A percentile compares a stretch with the other conserved stretches of the same genome.
Evolutionary conservation across 2,888 invertebrate genomes (phyloP).

Genomic region (Dione juno): DNA sequence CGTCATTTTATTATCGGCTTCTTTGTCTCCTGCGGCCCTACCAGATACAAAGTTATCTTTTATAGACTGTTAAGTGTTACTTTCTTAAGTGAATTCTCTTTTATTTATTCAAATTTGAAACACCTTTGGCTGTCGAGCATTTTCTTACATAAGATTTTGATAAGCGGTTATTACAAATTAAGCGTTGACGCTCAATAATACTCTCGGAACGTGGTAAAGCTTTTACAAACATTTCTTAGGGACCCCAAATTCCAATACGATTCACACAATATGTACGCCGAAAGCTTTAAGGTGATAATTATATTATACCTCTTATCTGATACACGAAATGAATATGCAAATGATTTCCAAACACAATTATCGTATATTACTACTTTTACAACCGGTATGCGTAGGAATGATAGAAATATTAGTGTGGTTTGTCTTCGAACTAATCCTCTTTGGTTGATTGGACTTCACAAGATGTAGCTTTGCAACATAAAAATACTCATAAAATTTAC

Average conservation of each 20-base stretch:
- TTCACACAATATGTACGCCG: constrained; percentile 27
- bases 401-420: constrained; percentile 11
- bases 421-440: constrained; percentile 1
- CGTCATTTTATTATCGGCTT: constrained; percentile 69
- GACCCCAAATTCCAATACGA: constrained; percentile 24
- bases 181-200: constrained; percentile 21
- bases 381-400: constrained; percentile 16
- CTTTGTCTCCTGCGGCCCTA: constrained; percentile 57
- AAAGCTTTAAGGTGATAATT: constrained; percentile 39
- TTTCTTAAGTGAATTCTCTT: constrained; percentile 46
- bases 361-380: constrained; percentile 32
- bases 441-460: not conserved
- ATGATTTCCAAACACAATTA: constrained; percentile 38
- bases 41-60: constrained; percentile 51
- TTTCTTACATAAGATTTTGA: constrained; percentile 36
- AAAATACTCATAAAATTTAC: not conserved
- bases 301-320: constrained; percentile 36
- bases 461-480: not conserved
- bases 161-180: constrained; percentile 40
- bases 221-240: constrained; percentile 19
- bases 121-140: constrained; percentile 34
- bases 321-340: constrained; percentile 36
- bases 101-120: constrained; percentile 46
- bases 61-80: constrained; percentile 53
- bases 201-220: constrained; percentile 9